These are phyloP conservation scores for Ceryle rudis DNA, from an alignment of 2,797 vertebrate species.

Conservation along the genomic window DNA sequence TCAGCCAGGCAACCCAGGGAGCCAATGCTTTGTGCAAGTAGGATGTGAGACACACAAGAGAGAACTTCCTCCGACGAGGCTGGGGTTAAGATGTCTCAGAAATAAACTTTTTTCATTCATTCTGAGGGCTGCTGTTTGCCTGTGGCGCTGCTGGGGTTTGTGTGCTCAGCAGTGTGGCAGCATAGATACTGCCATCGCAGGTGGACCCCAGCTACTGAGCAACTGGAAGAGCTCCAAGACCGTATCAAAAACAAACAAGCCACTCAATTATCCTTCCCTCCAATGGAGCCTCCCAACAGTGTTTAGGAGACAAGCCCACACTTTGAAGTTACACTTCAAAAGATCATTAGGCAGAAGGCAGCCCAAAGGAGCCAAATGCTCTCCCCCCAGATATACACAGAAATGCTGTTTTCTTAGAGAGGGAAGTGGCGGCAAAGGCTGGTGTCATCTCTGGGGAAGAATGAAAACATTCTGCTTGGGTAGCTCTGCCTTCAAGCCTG, in stretches of 20 bases:
- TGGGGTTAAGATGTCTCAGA: background rate
- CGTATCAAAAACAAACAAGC: background rate
- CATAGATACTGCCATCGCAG: rapidly evolving
- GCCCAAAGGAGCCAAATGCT: background rate
- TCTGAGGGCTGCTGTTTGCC: background rate
- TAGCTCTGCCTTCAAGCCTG: background rate
- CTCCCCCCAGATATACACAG: background rate
- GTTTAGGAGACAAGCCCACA: background rate
- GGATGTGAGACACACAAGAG: background rate
- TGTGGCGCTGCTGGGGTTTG: rapidly evolving
- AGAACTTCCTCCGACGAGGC: background rate
- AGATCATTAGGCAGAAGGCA: background rate
- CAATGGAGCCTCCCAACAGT: background rate
- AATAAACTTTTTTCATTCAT: background rate
- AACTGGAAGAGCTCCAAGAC: constrained; percentile 17
- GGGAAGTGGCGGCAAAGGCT: background rate
- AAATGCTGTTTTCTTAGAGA: background rate
- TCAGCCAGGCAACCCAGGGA: background rate
- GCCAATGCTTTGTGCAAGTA: rapidly evolving
- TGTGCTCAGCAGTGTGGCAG: rapidly evolving
- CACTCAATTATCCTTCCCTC: background rate
- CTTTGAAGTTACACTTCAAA: constrained; percentile 62
- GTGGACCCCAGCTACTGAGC: background rate
- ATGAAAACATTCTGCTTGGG: background rate
- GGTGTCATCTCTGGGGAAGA: background rate